Percentiles rank a stretch among this genome's conserved stretches.
phyloP scores from a whole-genome alignment of 2,888 invertebrate species.

The Brachynemurus nebulosus region DNA sequence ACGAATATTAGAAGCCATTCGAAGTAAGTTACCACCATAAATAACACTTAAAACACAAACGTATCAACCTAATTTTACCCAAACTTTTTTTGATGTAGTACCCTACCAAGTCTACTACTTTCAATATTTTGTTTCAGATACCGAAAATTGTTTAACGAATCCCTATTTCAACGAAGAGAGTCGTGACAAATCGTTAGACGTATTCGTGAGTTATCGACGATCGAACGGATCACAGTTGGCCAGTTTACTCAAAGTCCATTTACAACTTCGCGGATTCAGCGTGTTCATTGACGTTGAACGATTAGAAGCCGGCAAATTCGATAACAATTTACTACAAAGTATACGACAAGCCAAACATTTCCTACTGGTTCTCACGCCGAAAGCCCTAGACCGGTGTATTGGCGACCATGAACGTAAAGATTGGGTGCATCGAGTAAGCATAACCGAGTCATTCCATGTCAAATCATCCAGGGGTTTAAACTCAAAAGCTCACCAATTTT shows the following conservation, averaged over 20 bases:
- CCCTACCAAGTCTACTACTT: conserved; percentile 5
- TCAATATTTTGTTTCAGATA: conserved; percentile 32
- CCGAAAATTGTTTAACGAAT: conserved; percentile 48
- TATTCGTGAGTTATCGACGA: conserved; percentile 94
- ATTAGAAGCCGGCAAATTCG: conserved; percentile 96
- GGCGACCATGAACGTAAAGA: conserved; percentile 90
- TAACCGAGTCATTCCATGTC: too few relatives aligned
- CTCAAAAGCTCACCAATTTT: too few relatives aligned
- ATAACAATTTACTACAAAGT: conserved; percentile 92
- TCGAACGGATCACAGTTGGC: conserved; percentile 96
- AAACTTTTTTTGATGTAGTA: conserved; percentile 3
- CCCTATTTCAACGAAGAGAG: conserved; percentile 52
- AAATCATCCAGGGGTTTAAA: too few relatives aligned
- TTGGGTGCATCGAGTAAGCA: conserved; percentile 93
- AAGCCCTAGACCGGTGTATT: conserved; percentile 86
- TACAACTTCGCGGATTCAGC: conserved; percentile 88
- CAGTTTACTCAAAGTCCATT: conserved; percentile 88
- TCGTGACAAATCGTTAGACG: conserved; percentile 83
- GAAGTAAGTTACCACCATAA: too few relatives aligned
- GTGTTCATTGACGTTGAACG: conserved; percentile 98
- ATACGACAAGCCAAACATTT: conserved; percentile 96
- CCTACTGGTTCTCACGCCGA: conserved; percentile 87
- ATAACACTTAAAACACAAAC: too few relatives aligned
- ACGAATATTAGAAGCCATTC: conserved; percentile 78
- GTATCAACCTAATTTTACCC: not conserved